A percentile compares a stretch with the other conserved stretches of the same genome.
Conservation (phyloP, 2,888 invertebrate species). For the Dolichomitus sp. region DNA sequence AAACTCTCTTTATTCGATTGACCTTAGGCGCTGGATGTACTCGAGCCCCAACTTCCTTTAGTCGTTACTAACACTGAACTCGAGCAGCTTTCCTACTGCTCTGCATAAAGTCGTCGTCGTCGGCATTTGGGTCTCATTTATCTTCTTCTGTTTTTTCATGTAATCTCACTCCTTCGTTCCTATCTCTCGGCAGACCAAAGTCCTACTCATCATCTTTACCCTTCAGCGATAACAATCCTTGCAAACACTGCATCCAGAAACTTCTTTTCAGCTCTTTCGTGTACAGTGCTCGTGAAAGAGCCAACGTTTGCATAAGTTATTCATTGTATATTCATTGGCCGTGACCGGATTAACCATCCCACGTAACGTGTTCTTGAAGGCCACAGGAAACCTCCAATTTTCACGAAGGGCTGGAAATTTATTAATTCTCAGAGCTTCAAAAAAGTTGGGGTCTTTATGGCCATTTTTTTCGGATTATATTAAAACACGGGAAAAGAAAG, state of each 20-base stretch:
- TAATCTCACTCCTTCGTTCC: neutral
- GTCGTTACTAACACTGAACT: slow-evolving; percentile 3
- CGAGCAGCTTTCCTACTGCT: neutral
- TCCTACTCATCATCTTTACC: slow-evolving; percentile 1
- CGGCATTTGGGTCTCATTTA: neutral
- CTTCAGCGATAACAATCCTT: slow-evolving; percentile 56
- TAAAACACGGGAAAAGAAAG: neutral
- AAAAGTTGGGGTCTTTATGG: neutral
- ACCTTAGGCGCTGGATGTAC: slow-evolving; percentile 20
- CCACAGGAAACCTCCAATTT: neutral
- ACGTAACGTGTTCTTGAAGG: slow-evolving; percentile 6
- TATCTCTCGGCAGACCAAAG: neutral
- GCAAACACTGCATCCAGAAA: slow-evolving; percentile 32
- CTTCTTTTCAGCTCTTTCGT: slow-evolving; percentile 39
- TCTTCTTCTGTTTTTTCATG: neutral
- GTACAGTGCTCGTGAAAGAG: slow-evolving; percentile 15
- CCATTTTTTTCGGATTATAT: neutral
- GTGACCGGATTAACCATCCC: slow-evolving; percentile 25
- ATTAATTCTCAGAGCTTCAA: neutral
- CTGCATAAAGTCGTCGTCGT: neutral
- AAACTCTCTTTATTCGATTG: neutral
- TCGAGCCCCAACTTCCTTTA: slow-evolving; percentile 16
- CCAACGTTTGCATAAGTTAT: slow-evolving; percentile 38
- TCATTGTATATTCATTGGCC: slow-evolving; percentile 44
- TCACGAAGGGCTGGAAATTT: neutral